Evolutionary conservation across 2,888 invertebrate species (phyloP).

Genomic region (Tetragnatha montana): DNA sequence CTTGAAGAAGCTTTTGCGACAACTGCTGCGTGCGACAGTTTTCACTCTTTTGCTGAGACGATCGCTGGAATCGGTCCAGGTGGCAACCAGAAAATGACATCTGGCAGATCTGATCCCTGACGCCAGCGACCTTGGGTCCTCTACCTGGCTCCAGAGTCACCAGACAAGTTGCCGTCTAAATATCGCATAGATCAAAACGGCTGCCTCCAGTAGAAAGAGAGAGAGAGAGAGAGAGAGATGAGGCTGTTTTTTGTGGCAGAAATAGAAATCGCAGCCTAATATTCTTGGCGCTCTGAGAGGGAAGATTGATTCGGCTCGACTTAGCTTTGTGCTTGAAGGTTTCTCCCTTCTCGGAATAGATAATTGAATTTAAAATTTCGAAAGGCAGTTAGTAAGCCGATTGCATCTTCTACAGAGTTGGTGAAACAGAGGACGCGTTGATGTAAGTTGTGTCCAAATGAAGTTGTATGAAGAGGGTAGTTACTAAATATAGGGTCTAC

Average conservation of each 20-base stretch:
- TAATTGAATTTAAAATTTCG: background rate
- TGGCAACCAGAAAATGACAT: constrained; percentile 16
- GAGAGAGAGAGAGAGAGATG: background rate
- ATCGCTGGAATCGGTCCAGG: constrained; percentile 13
- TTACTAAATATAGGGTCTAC: too few relatives aligned
- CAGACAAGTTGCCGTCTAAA: constrained; percentile 30
- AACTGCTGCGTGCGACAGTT: background rate
- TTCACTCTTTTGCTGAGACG: background rate
- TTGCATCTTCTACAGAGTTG: too few relatives aligned
- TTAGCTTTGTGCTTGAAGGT: background rate
- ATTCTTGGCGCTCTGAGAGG: background rate
- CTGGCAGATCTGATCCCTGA: constrained; percentile 25
- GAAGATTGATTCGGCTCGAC: background rate
- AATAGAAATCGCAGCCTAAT: background rate
- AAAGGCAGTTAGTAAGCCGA: too few relatives aligned
- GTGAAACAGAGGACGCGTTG: too few relatives aligned
- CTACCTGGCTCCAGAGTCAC: constrained; percentile 2
- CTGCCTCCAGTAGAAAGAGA: background rate
- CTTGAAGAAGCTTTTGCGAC: background rate
- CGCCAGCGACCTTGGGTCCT: constrained; percentile 23
- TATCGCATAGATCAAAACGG: background rate
- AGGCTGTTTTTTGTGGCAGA: background rate
- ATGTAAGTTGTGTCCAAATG: too few relatives aligned
- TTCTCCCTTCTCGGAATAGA: background rate
- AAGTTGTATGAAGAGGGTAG: too few relatives aligned